A percentile compares a stretch with the other conserved stretches of the same genome.
Conservation (phyloP, 2,888 invertebrate species). For the Brachylomia viminalis region DNA sequence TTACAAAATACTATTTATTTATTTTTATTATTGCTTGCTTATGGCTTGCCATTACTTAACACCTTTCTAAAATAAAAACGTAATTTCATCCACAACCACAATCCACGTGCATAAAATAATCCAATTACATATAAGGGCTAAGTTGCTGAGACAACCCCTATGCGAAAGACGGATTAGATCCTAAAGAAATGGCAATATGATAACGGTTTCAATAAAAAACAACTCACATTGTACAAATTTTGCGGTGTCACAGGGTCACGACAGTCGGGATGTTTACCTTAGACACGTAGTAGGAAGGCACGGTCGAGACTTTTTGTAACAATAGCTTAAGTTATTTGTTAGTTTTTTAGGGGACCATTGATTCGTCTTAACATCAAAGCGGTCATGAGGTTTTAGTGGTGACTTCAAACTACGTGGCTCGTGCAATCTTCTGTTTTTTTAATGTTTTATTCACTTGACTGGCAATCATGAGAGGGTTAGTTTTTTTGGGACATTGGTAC, state of each 20-base stretch:
- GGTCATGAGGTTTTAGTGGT: slow-evolving; percentile 12
- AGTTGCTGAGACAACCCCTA: too few species aligned
- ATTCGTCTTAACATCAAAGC: slow-evolving; percentile 52
- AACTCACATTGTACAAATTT: slow-evolving; percentile 12
- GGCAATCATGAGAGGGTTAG: background rate
- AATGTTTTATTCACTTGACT: background rate
- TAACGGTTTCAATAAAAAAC: slow-evolving; percentile 10
- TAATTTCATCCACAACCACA: background rate
- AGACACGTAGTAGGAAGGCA: slow-evolving; percentile 23
- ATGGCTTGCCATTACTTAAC: background rate
- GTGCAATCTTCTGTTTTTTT: slow-evolving; percentile 10
- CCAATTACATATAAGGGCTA: background rate
- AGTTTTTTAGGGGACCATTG: slow-evolving; percentile 51
- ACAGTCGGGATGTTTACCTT: slow-evolving; percentile 41
- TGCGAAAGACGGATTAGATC: background rate
- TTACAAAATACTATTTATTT: too few species aligned
- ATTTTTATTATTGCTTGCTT: too few species aligned
- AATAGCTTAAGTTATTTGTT: slow-evolving; percentile 50
- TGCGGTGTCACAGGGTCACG: slow-evolving; percentile 28
- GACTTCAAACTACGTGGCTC: slow-evolving; percentile 12
- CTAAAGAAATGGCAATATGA: background rate
- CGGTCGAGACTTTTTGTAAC: slow-evolving; percentile 39
- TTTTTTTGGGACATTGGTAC: background rate
- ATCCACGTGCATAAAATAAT: background rate
- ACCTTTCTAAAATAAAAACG: background rate